phyloP scores from a whole-genome alignment of 1,140 invertebrate genomes.

The Sinella curviseta region DNA sequence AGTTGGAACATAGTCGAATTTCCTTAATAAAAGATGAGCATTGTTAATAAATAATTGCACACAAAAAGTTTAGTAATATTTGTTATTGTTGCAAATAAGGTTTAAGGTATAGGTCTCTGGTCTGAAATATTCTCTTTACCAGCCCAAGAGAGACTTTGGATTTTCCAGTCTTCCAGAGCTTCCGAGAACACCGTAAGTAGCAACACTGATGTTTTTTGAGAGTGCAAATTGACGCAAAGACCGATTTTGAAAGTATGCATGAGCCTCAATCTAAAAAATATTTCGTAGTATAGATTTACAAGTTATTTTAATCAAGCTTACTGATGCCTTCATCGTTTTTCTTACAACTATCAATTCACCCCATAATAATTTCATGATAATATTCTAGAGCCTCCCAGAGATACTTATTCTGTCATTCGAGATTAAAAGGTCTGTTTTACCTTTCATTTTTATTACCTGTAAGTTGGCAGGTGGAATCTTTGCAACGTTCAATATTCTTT shows the following conservation, averaged over 20 bases:
- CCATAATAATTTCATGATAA: no score
- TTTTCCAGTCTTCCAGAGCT: slow-evolving; percentile 44
- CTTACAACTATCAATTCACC: no score
- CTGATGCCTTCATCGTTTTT: no score
- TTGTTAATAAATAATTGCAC: no score
- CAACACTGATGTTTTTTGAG: slow-evolving; percentile 54
- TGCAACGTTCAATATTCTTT: slow-evolving; percentile 58
- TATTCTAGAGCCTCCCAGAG: no score
- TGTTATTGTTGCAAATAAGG: no score
- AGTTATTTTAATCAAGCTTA: no score
- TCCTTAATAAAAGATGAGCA: background rate
- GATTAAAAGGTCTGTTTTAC: no score
- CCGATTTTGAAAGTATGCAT: slow-evolving; percentile 58
- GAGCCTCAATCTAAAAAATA: slow-evolving; percentile 51
- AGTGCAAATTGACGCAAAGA: slow-evolving; percentile 55
- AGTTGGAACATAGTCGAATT: background rate
- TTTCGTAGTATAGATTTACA: no score
- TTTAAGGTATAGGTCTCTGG: background rate
- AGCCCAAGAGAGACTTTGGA: background rate
- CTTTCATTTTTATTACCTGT: background rate
- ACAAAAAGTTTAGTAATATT: no score
- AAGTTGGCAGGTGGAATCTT: background rate
- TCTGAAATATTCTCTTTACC: background rate
- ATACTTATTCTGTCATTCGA: no score
- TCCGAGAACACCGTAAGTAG: slow-evolving; percentile 57